A percentile compares a stretch with the other conserved stretches of the same genome.
These are phyloP conservation scores for Podilymbus podiceps DNA, from an alignment of 2,113 vertebrate genomes.

Conservation along the genomic window DNA sequence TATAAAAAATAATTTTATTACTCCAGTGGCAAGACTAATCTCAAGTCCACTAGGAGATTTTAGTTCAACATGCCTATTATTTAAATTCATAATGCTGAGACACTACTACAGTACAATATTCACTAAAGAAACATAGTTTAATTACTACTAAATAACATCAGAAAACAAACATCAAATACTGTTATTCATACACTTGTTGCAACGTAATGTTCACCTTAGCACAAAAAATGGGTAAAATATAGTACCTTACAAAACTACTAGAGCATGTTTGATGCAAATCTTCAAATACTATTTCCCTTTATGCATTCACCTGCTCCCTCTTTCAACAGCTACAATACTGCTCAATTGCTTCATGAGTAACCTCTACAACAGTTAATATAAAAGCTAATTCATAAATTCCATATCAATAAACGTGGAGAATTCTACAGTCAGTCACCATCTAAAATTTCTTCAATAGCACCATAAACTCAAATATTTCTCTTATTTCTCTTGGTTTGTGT, in stretches of 20 bases:
- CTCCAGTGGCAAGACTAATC: neutral
- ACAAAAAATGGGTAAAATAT: rapidly evolving
- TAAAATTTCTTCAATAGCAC: rapidly evolving
- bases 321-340: rapidly evolving
- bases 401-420: rapidly evolving
- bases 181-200: neutral
- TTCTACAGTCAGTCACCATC: neutral
- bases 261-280: neutral
- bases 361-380: rapidly evolving
- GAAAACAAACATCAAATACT: neutral
- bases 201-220: neutral
- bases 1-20: too few relatives aligned
- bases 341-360: rapidly evolving
- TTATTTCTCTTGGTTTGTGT: too few relatives aligned
- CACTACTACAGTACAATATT: neutral
- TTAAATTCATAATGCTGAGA: neutral
- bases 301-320: neutral
- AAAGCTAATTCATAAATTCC: neutral
- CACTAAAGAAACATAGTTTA: neutral
- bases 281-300: neutral
- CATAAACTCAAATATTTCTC: neutral
- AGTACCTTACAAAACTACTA: neutral
- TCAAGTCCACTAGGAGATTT: neutral
- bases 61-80: neutral
- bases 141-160: neutral